Evolutionary conservation across 2,888 invertebrate species (phyloP).

Genomic region (Drosophila dives): DNA sequence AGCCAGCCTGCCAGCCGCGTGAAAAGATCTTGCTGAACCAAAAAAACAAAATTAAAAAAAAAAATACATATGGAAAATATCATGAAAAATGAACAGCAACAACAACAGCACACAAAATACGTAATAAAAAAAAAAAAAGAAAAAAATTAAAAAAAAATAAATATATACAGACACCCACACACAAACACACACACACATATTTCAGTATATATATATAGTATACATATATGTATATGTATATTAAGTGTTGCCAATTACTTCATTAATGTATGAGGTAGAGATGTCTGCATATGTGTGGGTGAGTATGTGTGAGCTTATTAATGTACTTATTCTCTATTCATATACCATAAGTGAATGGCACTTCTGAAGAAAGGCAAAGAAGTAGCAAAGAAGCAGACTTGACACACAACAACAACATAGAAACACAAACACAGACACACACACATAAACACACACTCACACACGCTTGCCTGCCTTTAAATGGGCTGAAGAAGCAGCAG

Average conservation of each 20-base stretch:
- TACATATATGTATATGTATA: conserved; percentile 43
- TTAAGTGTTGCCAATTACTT: conserved; percentile 81
- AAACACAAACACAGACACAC: conserved; percentile 6
- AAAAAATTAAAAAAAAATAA: neutral
- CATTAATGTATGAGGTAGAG: conserved; percentile 80
- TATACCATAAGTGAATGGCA: conserved; percentile 69
- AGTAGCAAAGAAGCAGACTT: conserved; percentile 71
- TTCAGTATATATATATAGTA: conserved; percentile 63
- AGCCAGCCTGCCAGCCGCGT: conserved; percentile 49
- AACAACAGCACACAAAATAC: conserved; percentile 47
- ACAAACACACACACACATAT: conserved; percentile 48
- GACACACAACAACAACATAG: conserved; percentile 30
- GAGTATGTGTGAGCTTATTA: conserved; percentile 81
- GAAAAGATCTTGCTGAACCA: conserved; percentile 74
- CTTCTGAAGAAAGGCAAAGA: conserved; percentile 67
- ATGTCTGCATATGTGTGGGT: conserved; percentile 81
- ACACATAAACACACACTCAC: conserved; percentile 10
- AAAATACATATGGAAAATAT: conserved; percentile 33
- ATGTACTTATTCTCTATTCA: conserved; percentile 70
- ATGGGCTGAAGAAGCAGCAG: conserved; percentile 25
- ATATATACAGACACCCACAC: conserved; percentile 26
- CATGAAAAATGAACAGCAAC: conserved; percentile 53
- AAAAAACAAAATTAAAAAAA: conserved; percentile 21
- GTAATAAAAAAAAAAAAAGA: conserved; percentile 26
- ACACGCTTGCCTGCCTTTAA: conserved; percentile 60